phyloP scores from a whole-genome alignment of 2,888 invertebrate genomes.

The Tetramorium bicarinatum region DNA sequence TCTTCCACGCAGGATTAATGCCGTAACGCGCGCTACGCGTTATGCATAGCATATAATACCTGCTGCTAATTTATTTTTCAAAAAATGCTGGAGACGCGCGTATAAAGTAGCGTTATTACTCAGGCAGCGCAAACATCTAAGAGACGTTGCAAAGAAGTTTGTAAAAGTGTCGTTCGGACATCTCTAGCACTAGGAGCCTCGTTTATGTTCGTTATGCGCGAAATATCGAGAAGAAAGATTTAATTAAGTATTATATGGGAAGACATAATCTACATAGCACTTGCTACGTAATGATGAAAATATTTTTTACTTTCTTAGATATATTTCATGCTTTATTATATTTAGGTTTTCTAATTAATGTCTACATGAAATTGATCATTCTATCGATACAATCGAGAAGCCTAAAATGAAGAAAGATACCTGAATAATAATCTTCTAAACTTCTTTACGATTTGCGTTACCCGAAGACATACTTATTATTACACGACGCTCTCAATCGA shows the following conservation, averaged over 20 bases:
- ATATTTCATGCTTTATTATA: not conserved
- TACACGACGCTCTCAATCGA: not conserved
- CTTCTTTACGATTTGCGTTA: not conserved
- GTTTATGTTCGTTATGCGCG: not conserved
- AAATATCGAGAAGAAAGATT: not conserved
- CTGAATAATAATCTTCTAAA: not conserved
- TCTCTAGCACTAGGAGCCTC: not conserved
- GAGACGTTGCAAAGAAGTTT: conserved; percentile 1
- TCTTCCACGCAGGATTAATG: conserved; percentile 53
- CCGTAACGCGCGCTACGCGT: conserved; percentile 24
- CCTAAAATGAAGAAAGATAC: not conserved
- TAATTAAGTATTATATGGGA: not conserved
- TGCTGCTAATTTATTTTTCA: conserved; percentile 44
- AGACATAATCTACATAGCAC: not conserved
- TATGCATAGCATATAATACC: conserved; percentile 43
- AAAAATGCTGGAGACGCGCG: conserved; percentile 39
- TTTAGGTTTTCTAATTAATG: not conserved
- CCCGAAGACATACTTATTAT: not conserved
- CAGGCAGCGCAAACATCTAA: not conserved
- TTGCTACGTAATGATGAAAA: not conserved
- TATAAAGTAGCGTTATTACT: conserved; percentile 29
- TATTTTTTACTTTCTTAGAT: not conserved
- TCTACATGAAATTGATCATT: not conserved
- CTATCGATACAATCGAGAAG: not conserved
- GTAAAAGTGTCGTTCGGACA: not conserved